Evolutionary conservation across 2,113 vertebrate genomes (phyloP), one percentile per base, ranked within the genome.

Genomic region (Pollachius pollachius): DNA sequence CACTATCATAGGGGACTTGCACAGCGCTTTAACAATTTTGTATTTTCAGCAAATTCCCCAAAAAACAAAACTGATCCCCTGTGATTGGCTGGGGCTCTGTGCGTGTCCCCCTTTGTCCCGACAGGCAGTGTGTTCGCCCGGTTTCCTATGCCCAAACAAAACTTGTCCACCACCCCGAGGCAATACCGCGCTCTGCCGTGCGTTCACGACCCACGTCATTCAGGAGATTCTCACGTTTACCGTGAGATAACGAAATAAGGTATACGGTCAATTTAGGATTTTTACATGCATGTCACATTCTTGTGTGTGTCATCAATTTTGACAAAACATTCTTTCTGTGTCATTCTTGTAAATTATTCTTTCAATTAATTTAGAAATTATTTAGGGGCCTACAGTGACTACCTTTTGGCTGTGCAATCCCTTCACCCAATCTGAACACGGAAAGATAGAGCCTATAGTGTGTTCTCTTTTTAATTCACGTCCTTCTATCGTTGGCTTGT

Each of bases 41-140:
- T 92, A 74, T 89, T 90, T 92, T 93, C 92, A 93, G 92, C 92
- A 93, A 83, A 93, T 92, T 93, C 92, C 87, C 86, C 77, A 76
- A 88, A 90, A 85, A 84, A 88, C 87, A 89, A 86, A 88, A 85
- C 80, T 82, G 74, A 81, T 81, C 78, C 81, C 30, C 76, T 84
- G 78, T 89, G 86, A 91, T 90, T 92, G 90, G 89, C 81, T 78
- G 86, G 19, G 73, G 79, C 80, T 80, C 75, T 68, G 76, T 74
- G 52, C 48, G 76, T 9, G 41, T 9, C 73, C 73, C 73, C 78
- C 76, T 87, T 92, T 91, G 89, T 91, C 68, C 83, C 72, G 62
- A n/a, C 74, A 19, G 21, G 37, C 67, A 70, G 81, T 86, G 83
- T 83, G 83, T 84, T 83, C 80, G 66, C 78, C 71, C 67, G 69